A percentile compares a stretch with the other conserved stretches of the same genome.
Conservation (phyloP, 1,140 invertebrate genomes). For the Trachelipus rathkii region DNA sequence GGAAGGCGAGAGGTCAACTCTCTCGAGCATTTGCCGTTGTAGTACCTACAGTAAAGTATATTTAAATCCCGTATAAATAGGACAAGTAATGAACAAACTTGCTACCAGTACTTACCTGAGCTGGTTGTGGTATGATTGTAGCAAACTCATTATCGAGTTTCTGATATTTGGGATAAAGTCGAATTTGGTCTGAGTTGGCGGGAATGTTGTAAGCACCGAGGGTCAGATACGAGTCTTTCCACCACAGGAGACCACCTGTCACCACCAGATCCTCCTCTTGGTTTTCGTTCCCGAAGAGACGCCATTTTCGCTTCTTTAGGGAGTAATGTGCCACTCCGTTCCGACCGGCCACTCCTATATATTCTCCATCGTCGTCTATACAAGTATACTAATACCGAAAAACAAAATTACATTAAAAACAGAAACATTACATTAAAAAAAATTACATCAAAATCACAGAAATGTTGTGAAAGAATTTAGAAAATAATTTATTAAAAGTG, state of each 20-base stretch:
- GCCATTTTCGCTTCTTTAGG: conserved; percentile 82
- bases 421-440: too few relatives aligned
- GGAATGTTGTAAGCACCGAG: conserved; percentile 81
- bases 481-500: too few relatives aligned
- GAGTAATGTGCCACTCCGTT: conserved; percentile 93
- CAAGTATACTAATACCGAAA: conserved; percentile 67
- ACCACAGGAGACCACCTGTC: conserved; percentile 93
- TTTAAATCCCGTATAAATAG: too few relatives aligned
- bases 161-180: conserved; percentile 83
- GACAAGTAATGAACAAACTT: too few relatives aligned
- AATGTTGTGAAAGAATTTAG: too few relatives aligned
- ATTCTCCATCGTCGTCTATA: conserved; percentile 75
- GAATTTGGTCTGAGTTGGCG: conserved; percentile 79
- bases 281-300: conserved; percentile 97
- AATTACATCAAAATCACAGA: too few relatives aligned
- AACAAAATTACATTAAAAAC: too few relatives aligned
- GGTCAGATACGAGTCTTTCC: conserved; percentile 68
- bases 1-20: too few relatives aligned
- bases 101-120: conserved; percentile 57
- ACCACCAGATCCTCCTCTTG: conserved; percentile 97
- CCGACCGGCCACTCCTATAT: conserved; percentile 87
- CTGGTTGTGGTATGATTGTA: conserved; percentile 67
- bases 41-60: too few relatives aligned
- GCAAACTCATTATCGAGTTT: conserved; percentile 84
- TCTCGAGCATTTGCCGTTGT: too few relatives aligned